Evolutionary conservation across 2,113 vertebrate species (phyloP).

Genomic region (Pantherophis guttatus): DNA sequence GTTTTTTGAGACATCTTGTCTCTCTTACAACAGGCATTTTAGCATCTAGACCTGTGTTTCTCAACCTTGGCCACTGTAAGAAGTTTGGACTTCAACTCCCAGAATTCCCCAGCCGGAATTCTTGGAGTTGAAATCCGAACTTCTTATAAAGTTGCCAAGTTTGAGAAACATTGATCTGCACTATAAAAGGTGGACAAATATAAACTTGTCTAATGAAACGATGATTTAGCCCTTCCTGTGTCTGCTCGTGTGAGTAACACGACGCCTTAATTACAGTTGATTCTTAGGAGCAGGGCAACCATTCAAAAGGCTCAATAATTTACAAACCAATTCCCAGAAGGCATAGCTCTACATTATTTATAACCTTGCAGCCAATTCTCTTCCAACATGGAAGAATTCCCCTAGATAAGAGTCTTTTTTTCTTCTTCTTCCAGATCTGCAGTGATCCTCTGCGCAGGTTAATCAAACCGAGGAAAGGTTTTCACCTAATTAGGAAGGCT

Average conservation of each 20-base stretch:
- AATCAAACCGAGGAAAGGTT: not conserved
- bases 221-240: not conserved
- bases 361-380: not conserved
- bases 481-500: not conserved
- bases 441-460: not conserved
- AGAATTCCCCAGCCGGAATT: not conserved
- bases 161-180: not conserved
- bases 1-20: not conserved
- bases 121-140: not conserved
- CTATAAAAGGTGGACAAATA: not conserved
- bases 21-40: not conserved
- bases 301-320: not conserved
- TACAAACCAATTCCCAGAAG: not conserved
- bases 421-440: not conserved
- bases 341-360: not conserved
- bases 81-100: too few species aligned
- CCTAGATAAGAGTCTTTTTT: not conserved
- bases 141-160: not conserved
- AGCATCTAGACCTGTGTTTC: too few species aligned
- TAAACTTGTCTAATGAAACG: not conserved
- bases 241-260: not conserved
- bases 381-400: not conserved
- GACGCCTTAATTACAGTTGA: not conserved
- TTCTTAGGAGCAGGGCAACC: not conserved
- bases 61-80: too few species aligned